phyloP scores from a whole-genome alignment of 2,113 vertebrate genomes.

The Aegithalos caudatus region DNA sequence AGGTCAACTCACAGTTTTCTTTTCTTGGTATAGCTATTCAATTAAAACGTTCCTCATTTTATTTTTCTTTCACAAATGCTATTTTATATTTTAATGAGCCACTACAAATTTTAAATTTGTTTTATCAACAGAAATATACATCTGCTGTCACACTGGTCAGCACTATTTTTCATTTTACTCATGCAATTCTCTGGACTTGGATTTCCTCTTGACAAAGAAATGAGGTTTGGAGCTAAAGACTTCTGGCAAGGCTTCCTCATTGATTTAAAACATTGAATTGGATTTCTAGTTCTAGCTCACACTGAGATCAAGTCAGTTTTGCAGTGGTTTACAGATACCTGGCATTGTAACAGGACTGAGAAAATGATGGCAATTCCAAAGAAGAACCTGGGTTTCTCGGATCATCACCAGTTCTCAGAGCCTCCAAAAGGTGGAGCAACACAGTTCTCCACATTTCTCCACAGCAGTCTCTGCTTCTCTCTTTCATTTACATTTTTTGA shows the following conservation, averaged over 20 bases:
- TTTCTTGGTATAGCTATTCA: not conserved
- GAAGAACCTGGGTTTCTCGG: not conserved
- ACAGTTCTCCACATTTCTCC: not conserved
- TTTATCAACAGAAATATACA: not conserved
- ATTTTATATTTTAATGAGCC: not conserved
- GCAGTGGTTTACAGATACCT: not conserved
- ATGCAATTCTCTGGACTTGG: not conserved
- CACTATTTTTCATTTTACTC: not conserved
- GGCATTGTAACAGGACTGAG: not conserved
- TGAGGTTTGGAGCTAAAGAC: not conserved
- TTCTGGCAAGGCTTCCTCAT: not conserved
- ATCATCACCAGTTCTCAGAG: not conserved
- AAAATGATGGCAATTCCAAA: not conserved
- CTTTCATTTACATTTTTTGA: not conserved
- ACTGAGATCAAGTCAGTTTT: not conserved
- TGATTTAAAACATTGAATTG: not conserved
- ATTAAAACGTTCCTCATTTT: not conserved
- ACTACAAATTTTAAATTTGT: not conserved
- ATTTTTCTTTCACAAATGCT: not conserved
- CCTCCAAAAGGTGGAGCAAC: not conserved
- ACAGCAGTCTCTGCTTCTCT: not conserved
- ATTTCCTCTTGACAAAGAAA: not conserved
- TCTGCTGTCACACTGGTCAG: not conserved
- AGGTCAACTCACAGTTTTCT: not conserved
- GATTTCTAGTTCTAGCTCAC: not conserved